Evolutionary conservation across 2,797 vertebrate species (phyloP).

Genomic region (Xiphophorus birchmanni): DNA sequence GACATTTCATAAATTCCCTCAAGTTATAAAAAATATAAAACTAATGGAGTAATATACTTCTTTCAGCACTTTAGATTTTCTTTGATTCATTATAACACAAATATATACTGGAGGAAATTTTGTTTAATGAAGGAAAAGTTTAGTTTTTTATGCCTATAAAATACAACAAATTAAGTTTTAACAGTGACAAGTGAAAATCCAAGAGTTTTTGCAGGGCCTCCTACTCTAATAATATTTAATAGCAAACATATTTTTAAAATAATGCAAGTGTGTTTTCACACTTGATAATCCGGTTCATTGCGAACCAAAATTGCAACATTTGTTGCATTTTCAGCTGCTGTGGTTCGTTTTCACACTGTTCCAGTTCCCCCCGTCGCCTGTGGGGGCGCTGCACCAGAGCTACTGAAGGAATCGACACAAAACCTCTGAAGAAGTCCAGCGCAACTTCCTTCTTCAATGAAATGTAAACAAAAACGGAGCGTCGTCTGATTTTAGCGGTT

Average conservation of each 20-base stretch:
- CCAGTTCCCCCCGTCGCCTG: no score
- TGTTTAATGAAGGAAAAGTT: neutral
- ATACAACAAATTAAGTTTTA: neutral
- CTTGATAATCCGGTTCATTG: no score
- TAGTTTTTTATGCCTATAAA: neutral
- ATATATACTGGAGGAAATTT: neutral
- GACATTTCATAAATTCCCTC: slow-evolving; percentile 15
- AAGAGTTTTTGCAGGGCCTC: neutral
- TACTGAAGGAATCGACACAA: no score
- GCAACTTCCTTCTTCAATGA: no score
- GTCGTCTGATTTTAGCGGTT: no score
- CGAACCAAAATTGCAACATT: no score
- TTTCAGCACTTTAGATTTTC: neutral
- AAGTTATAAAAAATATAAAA: neutral
- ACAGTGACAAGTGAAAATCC: neutral
- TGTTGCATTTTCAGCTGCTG: no score
- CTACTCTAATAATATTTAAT: neutral
- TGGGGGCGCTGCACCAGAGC: no score
- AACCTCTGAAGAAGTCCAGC: no score
- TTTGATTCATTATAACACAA: neutral
- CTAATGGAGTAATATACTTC: neutral
- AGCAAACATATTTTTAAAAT: neutral
- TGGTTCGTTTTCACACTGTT: no score
- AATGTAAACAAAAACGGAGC: no score
- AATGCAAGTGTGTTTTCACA: no score